These are phyloP conservation scores for Alviniconcha marisindica DNA, from an alignment of 1,140 invertebrate species.

Conservation along the genomic window DNA sequence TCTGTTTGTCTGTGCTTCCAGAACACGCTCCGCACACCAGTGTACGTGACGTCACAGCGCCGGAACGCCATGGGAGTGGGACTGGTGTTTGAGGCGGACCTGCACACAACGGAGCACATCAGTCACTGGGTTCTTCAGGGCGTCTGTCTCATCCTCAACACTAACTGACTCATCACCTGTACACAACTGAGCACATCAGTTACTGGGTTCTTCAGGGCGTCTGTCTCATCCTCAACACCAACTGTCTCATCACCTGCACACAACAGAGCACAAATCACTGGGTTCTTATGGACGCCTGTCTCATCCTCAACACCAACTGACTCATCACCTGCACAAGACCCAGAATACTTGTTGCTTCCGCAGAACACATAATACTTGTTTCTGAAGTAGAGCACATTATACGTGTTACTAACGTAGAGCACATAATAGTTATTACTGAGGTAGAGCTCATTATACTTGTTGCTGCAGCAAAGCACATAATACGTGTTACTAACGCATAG, in stretches of 20 bases:
- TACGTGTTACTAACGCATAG: too few relatives aligned
- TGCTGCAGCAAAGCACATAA: too few relatives aligned
- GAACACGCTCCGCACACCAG: slow-evolving; percentile 88
- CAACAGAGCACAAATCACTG: background rate
- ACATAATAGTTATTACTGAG: background rate
- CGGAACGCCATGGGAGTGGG: slow-evolving; percentile 89
- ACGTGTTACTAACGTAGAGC: background rate
- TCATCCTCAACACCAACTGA: background rate
- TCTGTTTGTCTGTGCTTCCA: slow-evolving; percentile 70
- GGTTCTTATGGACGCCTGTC: background rate
- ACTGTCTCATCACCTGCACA: background rate
- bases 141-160: slow-evolving; percentile 85
- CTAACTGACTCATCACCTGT: slow-evolving; percentile 77
- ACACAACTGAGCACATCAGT: background rate
- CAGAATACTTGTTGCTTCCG: background rate
- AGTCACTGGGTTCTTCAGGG: slow-evolving; percentile 91
- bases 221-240: background rate
- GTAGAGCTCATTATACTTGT: too few relatives aligned
- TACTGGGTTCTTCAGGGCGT: background rate
- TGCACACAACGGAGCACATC: slow-evolving; percentile 84
- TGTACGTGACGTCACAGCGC: slow-evolving; percentile 87
- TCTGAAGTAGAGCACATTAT: background rate
- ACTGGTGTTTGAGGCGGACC: slow-evolving; percentile 88
- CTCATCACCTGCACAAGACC: background rate
- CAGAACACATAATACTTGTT: background rate